Conservation (phyloP, 2,888 invertebrate species). For the Acleris sparsana region DNA sequence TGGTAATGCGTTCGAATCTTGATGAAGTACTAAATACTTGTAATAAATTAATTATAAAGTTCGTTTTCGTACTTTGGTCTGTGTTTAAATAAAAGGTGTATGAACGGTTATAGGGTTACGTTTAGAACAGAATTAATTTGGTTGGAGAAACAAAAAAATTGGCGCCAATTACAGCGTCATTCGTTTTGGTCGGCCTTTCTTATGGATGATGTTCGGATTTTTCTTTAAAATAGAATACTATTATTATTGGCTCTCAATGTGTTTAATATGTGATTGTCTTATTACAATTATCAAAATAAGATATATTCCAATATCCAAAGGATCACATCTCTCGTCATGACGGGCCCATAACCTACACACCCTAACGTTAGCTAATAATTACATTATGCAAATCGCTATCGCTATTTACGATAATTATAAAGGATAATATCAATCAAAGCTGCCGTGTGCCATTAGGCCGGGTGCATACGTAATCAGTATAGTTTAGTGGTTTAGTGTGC, state of each 20-base stretch:
- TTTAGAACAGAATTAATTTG: too few relatives aligned
- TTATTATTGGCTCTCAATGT: too few relatives aligned
- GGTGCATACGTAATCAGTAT: slow-evolving; percentile 10
- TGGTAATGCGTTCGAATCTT: slow-evolving; percentile 3
- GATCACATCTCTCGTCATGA: too few relatives aligned
- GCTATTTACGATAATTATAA: slow-evolving; percentile 14
- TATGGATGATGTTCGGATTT: too few relatives aligned
- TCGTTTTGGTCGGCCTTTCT: too few relatives aligned
- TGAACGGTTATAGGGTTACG: not conserved
- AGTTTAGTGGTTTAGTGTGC: slow-evolving; percentile 8
- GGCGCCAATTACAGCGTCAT: too few relatives aligned
- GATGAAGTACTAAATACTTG: slow-evolving; percentile 4
- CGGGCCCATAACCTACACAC: not conserved
- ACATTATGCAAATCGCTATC: slow-evolving; percentile 7
- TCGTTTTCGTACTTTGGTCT: not conserved
- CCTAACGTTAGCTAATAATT: not conserved
- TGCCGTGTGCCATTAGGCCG: not conserved
- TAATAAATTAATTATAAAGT: slow-evolving; percentile 2
- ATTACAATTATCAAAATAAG: too few relatives aligned
- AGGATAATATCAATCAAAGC: slow-evolving; percentile 23
- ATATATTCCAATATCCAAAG: too few relatives aligned
- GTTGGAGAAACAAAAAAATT: too few relatives aligned
- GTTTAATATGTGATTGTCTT: too few relatives aligned
- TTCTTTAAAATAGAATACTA: too few relatives aligned
- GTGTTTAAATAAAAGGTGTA: not conserved